Percentiles rank a stretch among this genome's conserved stretches.
Conservation (phyloP, 1,140 invertebrate genomes). For the Calycopis cecrops region DNA sequence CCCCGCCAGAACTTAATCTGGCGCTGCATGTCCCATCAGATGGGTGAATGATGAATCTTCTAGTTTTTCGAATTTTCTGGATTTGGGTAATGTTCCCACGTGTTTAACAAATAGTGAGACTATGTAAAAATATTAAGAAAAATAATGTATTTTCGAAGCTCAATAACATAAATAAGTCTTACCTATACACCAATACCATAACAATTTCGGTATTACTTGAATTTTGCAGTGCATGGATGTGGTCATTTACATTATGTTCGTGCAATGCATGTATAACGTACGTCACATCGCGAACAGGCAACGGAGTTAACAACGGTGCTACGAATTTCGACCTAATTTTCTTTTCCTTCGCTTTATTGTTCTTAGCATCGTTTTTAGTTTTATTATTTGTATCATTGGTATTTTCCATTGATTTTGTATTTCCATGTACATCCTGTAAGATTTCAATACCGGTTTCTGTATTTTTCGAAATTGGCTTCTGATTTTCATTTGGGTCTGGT, state of each 20-base stretch:
- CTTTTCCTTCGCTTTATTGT: conserved; percentile 22
- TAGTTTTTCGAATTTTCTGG: too few species aligned
- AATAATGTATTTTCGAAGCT: too few species aligned
- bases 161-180: not conserved
- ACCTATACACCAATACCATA: conserved; percentile 38
- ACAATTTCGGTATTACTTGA: conserved; percentile 24
- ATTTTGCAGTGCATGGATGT: not conserved
- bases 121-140: too few species aligned
- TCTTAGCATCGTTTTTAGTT: conserved; percentile 8
- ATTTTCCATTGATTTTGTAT: not conserved
- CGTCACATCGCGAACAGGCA: conserved; percentile 37
- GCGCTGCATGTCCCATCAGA: too few species aligned
- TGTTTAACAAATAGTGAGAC: too few species aligned
- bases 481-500: not conserved
- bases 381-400: not conserved
- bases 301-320: conserved; percentile 47
- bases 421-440: not conserved
- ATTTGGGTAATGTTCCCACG: too few species aligned
- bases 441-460: not conserved
- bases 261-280: conserved; percentile 31
- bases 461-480: not conserved
- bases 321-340: conserved; percentile 40
- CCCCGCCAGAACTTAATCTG: too few species aligned
- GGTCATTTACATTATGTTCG: conserved; percentile 23
- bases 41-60: too few species aligned